Base-by-base conservation (phyloP, 2,888 invertebrate species). In the Macropis europaea region DNA sequence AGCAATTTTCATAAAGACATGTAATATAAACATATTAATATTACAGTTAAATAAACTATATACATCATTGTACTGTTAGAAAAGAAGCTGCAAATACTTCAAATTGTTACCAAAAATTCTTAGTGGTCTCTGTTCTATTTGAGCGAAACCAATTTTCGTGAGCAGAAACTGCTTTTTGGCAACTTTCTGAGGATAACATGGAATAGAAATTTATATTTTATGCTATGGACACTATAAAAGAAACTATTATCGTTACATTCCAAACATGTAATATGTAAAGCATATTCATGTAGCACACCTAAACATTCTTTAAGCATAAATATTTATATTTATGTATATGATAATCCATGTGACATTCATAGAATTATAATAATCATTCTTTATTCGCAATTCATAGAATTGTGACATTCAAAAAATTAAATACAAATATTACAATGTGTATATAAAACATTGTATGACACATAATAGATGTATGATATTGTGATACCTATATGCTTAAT, bases 161-260 rank as follows among this genome's bases (percentile, higher is more conserved):
- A 11, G 19, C 15, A 24, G 22, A 40, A 53, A 26, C 2, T 47
- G 9, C 26, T 9, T 40, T 13, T 38, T 42, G n/a, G 30, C 11
- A 66, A 56, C 30, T 50, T 28, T 32, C n/a, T n/a, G n/a, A n/a
- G 11, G 19, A 15, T 9, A 34, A 42, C 11, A 24, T 40, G 19
- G 19, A 54, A 17, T 15, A 54, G 9, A 53, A 24, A 53, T 59
- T 47, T 48, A 68, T 59, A 54, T 45, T 61, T 59, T 42, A 42
- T 50, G 54, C 32, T 36, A 38, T 56, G 38, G 15, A 42, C 42
- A 34, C 42, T 50, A 13, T 50, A 24, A 38, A 45, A 9, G 52
- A 32, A 11, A 59, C 26, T 67, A 32, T 69, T 67, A 50, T 53
- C 30, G 9, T 68, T 68, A 56, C 26, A 56, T 69, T 69, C 43